Percentiles rank a stretch among this genome's conserved stretches.
Conservation (phyloP, 1,140 invertebrate species). For the Brachionus calyciflorus region DNA sequence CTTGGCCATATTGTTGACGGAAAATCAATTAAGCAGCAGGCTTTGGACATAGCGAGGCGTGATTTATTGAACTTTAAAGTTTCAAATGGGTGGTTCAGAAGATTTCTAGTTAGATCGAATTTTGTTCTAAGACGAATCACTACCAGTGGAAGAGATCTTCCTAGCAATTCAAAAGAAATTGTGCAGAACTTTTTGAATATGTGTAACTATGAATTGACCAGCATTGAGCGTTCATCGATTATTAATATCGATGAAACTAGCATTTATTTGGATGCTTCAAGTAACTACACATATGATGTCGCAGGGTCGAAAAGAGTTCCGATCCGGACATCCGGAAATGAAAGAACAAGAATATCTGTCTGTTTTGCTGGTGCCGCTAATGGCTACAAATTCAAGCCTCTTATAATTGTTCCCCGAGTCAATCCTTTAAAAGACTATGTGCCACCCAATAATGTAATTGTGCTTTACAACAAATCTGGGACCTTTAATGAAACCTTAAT, state of each 20-base stretch:
- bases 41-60: background rate
- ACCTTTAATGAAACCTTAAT: too few species aligned
- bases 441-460: too few species aligned
- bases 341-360: background rate
- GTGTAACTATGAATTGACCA: background rate
- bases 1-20: background rate
- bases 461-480: too few species aligned
- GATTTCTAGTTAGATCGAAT: background rate
- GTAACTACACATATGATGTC: background rate
- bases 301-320: background rate
- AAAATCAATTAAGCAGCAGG: background rate
- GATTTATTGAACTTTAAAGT: background rate
- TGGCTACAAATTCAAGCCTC: background rate
- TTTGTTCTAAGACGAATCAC: background rate
- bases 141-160: background rate
- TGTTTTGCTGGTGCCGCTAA: background rate
- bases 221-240: background rate
- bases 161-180: background rate
- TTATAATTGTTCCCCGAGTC: background rate
- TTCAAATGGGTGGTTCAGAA: background rate
- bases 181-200: background rate
- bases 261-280: too few species aligned
- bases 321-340: background rate
- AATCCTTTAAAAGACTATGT: background rate
- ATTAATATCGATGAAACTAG: too few species aligned